Evolutionary conservation across 2,797 vertebrate genomes (phyloP).

Genomic region (Centroberyx gerrardi): DNA sequence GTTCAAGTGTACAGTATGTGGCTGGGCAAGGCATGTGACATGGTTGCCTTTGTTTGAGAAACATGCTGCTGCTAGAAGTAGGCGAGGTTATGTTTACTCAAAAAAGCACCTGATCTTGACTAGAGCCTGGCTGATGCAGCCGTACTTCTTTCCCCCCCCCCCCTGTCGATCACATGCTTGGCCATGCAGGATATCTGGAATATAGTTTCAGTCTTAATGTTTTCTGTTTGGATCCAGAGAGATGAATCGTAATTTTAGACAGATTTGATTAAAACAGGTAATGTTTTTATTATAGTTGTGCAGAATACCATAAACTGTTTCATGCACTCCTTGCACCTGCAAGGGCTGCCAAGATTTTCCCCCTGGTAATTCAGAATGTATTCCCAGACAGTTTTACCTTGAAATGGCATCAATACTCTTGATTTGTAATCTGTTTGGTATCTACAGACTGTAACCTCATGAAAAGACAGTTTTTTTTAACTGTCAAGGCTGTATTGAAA

Average conservation of each 20-base stretch:
- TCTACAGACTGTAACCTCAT: conserved; percentile 11
- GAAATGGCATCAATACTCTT: conserved; percentile 18
- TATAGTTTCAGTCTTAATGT: neutral
- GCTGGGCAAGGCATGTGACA: neutral
- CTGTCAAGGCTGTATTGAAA: conserved; percentile 25
- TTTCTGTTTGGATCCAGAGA: neutral
- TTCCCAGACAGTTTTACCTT: conserved; percentile 4
- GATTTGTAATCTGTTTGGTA: conserved; percentile 5
- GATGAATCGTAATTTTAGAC: neutral
- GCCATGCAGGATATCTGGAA: neutral
- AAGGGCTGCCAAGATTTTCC: neutral
- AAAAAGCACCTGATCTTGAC: neutral
- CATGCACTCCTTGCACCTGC: neutral
- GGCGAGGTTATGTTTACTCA: conserved; percentile 1
- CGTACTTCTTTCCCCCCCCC: neutral
- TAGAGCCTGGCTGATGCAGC: neutral
- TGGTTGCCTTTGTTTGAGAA: conserved; percentile 6
- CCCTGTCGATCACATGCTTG: conserved; percentile 1
- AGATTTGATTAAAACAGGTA: neutral
- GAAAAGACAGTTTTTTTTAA: conserved; percentile 9
- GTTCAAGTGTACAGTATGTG: conserved; percentile 4
- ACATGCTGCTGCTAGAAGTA: neutral
- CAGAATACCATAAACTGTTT: neutral
- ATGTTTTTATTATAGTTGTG: neutral
- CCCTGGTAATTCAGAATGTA: neutral